A percentile compares a stretch with the other conserved stretches of the same genome.
Conservation (phyloP, 2,113 vertebrate genomes). For the Halichoerus grypus region DNA sequence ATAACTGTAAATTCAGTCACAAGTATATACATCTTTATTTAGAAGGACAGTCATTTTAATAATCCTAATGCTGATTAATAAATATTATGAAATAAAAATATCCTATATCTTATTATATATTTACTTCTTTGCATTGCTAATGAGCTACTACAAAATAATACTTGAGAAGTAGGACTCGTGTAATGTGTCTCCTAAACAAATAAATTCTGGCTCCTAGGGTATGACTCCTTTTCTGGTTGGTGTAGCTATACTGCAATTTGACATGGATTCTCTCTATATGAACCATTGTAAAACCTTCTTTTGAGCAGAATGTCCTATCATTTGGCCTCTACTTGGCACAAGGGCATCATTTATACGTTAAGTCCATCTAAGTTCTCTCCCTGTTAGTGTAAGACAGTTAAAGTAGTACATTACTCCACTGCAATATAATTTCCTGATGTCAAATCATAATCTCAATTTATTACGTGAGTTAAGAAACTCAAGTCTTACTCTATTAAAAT, state of each 20-base stretch:
- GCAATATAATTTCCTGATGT: background rate
- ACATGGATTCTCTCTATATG: background rate
- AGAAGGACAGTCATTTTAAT: constrained; percentile 7
- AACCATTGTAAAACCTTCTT: background rate
- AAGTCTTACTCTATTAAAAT: constrained; percentile 9
- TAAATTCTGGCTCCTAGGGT: background rate
- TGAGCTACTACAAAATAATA: constrained; percentile 4
- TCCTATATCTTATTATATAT: background rate
- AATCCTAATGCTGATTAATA: background rate
- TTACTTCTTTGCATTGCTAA: background rate
- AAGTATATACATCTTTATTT: constrained; percentile 1
- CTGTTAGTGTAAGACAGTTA: background rate
- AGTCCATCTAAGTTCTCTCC: background rate
- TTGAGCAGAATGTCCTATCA: background rate
- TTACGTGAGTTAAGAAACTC: background rate
- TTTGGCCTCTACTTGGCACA: background rate
- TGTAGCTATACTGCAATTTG: background rate
- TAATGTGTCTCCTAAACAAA: background rate
- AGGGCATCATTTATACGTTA: background rate
- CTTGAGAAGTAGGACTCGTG: background rate
- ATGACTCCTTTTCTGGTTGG: background rate
- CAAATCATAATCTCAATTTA: constrained; percentile 9
- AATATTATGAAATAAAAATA: constrained; percentile 1
- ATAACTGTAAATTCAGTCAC: background rate
- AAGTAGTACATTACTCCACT: background rate